These are phyloP conservation scores for Ephialtes manifestator DNA, from an alignment of 2,888 invertebrate species.

Conservation along the genomic window DNA sequence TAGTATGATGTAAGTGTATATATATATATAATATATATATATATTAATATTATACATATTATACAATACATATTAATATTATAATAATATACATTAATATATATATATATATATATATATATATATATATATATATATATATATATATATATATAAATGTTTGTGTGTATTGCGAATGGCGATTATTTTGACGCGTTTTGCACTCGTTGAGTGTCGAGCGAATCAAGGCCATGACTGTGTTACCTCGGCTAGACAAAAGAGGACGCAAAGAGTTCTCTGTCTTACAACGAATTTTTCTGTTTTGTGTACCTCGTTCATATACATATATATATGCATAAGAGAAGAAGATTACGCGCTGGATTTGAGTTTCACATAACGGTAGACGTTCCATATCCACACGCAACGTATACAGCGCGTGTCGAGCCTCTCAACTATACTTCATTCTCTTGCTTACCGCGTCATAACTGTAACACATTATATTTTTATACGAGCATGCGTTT, in stretches of 20 bases:
- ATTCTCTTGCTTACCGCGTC: not conserved
- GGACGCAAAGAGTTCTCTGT: slow-evolving; percentile 6
- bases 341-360: not conserved
- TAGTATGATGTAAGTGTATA: too few species aligned
- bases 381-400: slow-evolving; percentile 12
- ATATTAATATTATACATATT: too few species aligned
- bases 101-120: too few species aligned
- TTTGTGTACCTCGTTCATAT: not conserved
- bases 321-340: not conserved
- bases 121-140: too few species aligned
- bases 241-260: slow-evolving; percentile 19
- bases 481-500: not conserved
- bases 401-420: slow-evolving; percentile 19
- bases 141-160: not conserved
- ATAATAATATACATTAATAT: too few species aligned
- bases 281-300: not conserved
- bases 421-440: slow-evolving; percentile 20
- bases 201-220: slow-evolving; percentile 3
- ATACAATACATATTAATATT: too few species aligned
- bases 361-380: slow-evolving; percentile 45
- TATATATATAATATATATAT: too few species aligned
- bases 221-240: slow-evolving; percentile 24
- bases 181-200: slow-evolving; percentile 13
- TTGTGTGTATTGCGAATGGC: not conserved
- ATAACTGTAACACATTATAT: slow-evolving; percentile 10